phyloP scores from a whole-genome alignment of 2,888 invertebrate genomes.

The Erebia palarica region DNA sequence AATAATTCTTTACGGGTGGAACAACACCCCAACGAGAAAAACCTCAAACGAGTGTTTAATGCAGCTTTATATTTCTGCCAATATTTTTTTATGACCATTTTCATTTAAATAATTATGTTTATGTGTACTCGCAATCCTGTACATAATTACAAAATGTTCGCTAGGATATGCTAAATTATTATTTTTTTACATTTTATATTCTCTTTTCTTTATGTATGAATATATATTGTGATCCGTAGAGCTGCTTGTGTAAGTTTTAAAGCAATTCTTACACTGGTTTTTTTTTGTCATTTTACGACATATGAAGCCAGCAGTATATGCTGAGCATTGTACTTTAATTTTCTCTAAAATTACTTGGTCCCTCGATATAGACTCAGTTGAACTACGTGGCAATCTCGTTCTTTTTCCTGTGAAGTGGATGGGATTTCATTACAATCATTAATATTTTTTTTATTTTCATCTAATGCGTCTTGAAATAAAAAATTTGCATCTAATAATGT shows the following conservation, averaged over 20 bases:
- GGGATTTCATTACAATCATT: neutral
- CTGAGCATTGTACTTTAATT: slow-evolving; percentile 1
- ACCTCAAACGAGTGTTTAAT: neutral
- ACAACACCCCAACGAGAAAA: neutral
- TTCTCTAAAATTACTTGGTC: neutral
- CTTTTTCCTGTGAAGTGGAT: neutral
- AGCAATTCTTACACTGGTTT: neutral
- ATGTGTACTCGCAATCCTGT: no score
- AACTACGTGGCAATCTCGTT: neutral
- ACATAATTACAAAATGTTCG: neutral
- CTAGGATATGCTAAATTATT: slow-evolving; percentile 29
- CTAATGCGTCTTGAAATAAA: slow-evolving; percentile 11
- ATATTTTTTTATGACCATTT: no score
- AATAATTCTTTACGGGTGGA: neutral
- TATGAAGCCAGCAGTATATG: neutral
- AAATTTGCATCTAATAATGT: slow-evolving; percentile 16
- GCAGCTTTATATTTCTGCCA: neutral
- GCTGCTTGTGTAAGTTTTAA: neutral
- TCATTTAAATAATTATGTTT: no score
- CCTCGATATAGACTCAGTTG: neutral
- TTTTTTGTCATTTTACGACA: neutral
- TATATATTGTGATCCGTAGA: slow-evolving; percentile 7
- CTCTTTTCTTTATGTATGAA: slow-evolving; percentile 24
- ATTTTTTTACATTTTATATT: slow-evolving; percentile 32
- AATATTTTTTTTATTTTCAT: slow-evolving; percentile 17